Conservation (phyloP, 2,888 invertebrate species). For the Lasioglossum vierecki region DNA sequence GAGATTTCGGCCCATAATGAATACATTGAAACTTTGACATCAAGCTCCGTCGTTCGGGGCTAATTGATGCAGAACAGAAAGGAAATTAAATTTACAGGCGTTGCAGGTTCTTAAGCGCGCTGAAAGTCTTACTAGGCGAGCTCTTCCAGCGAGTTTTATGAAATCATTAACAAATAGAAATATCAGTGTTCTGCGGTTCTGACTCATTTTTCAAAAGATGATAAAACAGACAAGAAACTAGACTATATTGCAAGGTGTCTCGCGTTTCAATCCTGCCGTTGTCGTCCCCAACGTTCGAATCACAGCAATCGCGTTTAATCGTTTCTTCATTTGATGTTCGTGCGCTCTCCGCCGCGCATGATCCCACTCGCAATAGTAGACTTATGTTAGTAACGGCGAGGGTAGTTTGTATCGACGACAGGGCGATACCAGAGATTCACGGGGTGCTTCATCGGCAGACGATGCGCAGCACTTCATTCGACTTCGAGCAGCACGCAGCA, state of each 20-base stretch:
- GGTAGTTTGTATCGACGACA: slow-evolving; percentile 17
- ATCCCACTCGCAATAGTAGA: neutral
- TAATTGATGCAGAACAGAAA: slow-evolving; percentile 9
- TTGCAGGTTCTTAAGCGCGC: neutral
- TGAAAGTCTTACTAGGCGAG: neutral
- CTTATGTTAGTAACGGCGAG: slow-evolving; percentile 1
- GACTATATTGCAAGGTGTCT: neutral
- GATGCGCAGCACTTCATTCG: slow-evolving; percentile 64
- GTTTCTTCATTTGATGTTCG: neutral
- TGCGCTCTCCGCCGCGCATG: neutral
- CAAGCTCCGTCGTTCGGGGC: neutral
- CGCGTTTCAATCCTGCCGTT: neutral
- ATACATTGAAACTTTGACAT: neutral
- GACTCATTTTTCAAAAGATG: too few species aligned
- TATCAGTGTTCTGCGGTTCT: neutral
- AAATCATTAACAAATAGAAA: neutral
- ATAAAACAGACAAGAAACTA: too few species aligned
- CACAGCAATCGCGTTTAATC: neutral
- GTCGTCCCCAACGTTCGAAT: neutral
- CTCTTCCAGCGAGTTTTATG: neutral
- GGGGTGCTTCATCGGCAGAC: slow-evolving; percentile 30
- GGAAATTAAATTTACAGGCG: neutral
- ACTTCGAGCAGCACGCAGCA: slow-evolving; percentile 48
- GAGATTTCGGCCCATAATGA: neutral
- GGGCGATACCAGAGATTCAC: slow-evolving; percentile 36